Evolutionary conservation across 2,113 vertebrate genomes (phyloP), one percentile per base, ranked within the genome.

Genomic region (Arothron firmamentum): DNA sequence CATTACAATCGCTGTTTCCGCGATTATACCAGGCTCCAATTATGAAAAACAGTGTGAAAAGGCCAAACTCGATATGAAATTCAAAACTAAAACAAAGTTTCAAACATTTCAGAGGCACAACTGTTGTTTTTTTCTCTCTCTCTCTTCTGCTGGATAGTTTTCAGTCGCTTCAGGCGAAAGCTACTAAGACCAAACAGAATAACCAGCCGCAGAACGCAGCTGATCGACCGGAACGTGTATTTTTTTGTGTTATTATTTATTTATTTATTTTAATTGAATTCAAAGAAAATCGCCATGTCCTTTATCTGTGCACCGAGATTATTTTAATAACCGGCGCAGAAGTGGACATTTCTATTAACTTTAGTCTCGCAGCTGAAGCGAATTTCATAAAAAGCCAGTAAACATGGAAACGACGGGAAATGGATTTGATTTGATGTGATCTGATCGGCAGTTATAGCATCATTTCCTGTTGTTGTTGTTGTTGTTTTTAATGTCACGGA

Each of bases 11-110:
- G 75, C 18, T 72, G 55, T 81, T 65, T 81, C 70, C 74, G 83
- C 63, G 79, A 85, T 87, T 85, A 84, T 87, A 80, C 70, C 83
- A 71, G 49, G 62, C 65, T 81, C 85, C 46, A 84, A 85, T 84
- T 78, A 87, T 87, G 59, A 58, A 86, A 59, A 72, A 56, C 41
- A 38, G 46, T 42, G 75, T 74, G 75, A 79, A 77, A 69, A 43
- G 60, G 67, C 55, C 59, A 72, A 56, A 65, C 62, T 70, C 43
- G 12, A 53, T 42, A 77, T 50, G 67, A 67, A 78, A 72, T 54
- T 54, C 31, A 52, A 34, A 77, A 74, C 3, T 48, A 19, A 67
- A 38, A 31, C 28, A 31, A 11, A 12, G 8, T 45, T 63, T 67
- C 62, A 65, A 47, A 38, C 54, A 67, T 80, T 81, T 75, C 72